Evolutionary conservation across 2,888 invertebrate species (phyloP).

Genomic region (Seira sanloemensis): DNA sequence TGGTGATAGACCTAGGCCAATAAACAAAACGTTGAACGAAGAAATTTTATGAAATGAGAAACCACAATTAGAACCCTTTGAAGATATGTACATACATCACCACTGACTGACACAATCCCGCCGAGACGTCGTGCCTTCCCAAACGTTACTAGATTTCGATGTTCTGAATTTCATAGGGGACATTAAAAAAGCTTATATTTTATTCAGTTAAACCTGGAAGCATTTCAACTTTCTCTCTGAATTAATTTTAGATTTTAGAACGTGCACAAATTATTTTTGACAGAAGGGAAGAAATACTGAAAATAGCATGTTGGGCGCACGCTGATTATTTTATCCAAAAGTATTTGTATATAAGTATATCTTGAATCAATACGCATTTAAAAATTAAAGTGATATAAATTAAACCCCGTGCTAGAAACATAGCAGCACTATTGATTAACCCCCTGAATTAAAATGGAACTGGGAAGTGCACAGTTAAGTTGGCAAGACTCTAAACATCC

Average conservation of each 20-base stretch:
- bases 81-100: too few species aligned
- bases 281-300: too few species aligned
- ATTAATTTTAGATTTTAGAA: too few species aligned
- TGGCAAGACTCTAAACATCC: too few species aligned
- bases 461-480: neutral
- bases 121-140: neutral
- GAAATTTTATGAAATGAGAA: neutral
- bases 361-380: too few species aligned
- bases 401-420: too few species aligned
- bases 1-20: slow-evolving; percentile 25
- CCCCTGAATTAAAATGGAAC: neutral
- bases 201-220: neutral
- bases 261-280: too few species aligned
- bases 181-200: neutral
- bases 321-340: too few species aligned
- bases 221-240: too few species aligned
- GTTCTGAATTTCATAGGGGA: neutral
- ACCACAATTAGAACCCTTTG: neutral
- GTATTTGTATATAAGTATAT: too few species aligned
- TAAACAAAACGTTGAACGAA: neutral
- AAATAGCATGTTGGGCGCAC: too few species aligned
- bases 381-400: too few species aligned
- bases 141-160: neutral
- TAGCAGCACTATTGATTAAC: neutral
- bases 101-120: neutral